Percentiles rank a stretch among this genome's conserved stretches.
These are phyloP conservation scores for Lepilemur ruficaudatus DNA, from an alignment of 2,797 vertebrate genomes.

Conservation along the genomic window DNA sequence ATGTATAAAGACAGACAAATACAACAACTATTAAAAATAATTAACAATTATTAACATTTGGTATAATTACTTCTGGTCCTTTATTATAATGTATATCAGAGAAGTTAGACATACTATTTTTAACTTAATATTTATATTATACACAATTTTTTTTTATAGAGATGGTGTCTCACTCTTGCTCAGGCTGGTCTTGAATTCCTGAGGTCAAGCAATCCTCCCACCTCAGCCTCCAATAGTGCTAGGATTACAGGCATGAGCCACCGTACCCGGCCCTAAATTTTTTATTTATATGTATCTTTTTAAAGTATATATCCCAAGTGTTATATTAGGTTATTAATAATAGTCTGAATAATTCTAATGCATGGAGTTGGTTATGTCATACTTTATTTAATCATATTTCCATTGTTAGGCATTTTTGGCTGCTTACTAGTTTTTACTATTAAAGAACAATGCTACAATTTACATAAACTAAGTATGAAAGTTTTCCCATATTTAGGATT, in stretches of 20 bases:
- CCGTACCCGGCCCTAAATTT: background rate
- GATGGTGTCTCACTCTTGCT: no score
- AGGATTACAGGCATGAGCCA: no score
- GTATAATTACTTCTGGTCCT: background rate
- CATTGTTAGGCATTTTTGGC: background rate
- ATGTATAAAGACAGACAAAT: background rate
- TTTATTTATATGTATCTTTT: background rate
- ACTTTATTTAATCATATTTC: background rate
- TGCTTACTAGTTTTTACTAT: background rate
- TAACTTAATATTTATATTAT: background rate
- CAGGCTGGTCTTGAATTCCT: no score
- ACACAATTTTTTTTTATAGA: background rate
- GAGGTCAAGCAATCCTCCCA: no score
- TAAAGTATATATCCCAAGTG: background rate
- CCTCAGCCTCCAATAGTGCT: no score
- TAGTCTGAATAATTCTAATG: background rate
- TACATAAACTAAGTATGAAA: background rate
- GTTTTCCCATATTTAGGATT: background rate
- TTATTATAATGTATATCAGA: background rate
- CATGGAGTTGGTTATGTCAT: background rate
- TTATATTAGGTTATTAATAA: background rate
- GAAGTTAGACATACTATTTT: background rate
- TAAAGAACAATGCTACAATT: constrained; percentile 9
- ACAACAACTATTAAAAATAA: background rate
- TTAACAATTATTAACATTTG: background rate